Conservation (phyloP, 2,888 invertebrate genomes). For the Erebia aethiops region DNA sequence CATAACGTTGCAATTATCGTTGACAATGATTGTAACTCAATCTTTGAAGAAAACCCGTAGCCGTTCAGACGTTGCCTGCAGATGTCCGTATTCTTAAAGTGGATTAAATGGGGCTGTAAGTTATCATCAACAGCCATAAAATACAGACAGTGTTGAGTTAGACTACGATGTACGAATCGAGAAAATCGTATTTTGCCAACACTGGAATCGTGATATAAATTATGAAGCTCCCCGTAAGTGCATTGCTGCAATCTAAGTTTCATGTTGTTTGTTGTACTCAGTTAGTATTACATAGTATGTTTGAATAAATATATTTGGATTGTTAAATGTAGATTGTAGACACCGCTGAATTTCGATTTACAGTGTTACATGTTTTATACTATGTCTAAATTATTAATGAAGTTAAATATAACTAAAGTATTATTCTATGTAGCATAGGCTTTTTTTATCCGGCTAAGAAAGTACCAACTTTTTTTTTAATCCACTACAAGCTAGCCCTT, state of each 20-base stretch:
- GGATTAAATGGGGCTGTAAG: conserved; percentile 49
- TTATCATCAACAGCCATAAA: conserved; percentile 50
- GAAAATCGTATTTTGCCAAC: conserved; percentile 41
- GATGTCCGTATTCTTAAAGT: conserved; percentile 45
- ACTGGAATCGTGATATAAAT: conserved; percentile 40
- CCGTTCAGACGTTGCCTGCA: conserved; percentile 39
- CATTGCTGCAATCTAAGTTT: conserved; percentile 40
- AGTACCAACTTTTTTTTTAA: too few relatives aligned
- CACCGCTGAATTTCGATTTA: too few relatives aligned
- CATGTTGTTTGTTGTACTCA: conserved; percentile 17
- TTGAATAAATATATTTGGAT: neutral
- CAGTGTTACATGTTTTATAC: neutral
- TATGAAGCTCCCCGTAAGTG: conserved; percentile 40
- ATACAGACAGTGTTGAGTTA: conserved; percentile 48
- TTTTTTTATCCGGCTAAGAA: neutral
- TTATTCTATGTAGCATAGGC: neutral
- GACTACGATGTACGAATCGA: conserved; percentile 47
- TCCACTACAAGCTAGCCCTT: too few relatives aligned
- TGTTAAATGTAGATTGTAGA: neutral
- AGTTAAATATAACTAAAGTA: neutral
- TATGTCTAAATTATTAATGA: neutral
- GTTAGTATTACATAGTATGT: neutral
- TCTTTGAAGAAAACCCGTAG: conserved; percentile 36
- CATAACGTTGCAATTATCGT: conserved; percentile 34
- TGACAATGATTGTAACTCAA: conserved; percentile 35